These are phyloP conservation scores for Zapus hudsonius DNA, from an alignment of 2,113 vertebrate species.

Conservation along the genomic window DNA sequence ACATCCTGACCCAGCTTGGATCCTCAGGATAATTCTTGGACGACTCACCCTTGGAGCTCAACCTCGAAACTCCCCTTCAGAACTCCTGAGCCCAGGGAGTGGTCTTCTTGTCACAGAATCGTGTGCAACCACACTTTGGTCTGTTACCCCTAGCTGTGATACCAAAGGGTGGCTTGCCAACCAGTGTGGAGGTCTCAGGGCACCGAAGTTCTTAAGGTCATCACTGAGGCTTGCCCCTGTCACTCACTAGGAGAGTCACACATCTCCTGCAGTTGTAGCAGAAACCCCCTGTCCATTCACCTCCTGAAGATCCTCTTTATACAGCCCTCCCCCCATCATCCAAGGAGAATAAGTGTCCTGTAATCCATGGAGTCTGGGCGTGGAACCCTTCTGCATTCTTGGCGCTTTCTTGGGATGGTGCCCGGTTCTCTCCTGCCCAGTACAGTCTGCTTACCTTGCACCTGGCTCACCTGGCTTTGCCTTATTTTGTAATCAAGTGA, in stretches of 20 bases:
- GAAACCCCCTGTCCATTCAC: neutral
- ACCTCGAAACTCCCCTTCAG: neutral
- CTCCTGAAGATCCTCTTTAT: neutral
- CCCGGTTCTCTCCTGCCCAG: accelerated
- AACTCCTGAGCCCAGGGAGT: neutral
- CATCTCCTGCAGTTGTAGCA: neutral
- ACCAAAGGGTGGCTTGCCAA: neutral
- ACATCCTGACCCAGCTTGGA: neutral
- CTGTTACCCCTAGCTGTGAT: no score
- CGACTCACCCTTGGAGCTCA: neutral
- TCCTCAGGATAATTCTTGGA: neutral
- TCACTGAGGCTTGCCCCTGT: neutral
- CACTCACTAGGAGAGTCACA: neutral
- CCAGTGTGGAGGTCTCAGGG: accelerated
- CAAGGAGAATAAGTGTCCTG: neutral
- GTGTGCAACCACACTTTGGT: neutral
- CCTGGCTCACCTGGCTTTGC: neutral
- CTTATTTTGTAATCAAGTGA: neutral
- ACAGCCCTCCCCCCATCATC: neutral
- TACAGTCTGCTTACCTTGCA: neutral
- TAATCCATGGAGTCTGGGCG: accelerated
- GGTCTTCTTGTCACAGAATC: neutral
- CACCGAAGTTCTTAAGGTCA: neutral
- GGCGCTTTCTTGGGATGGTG: accelerated
- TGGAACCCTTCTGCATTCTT: accelerated